Conservation (phyloP, 1,140 invertebrate species). For the Yoshiicerus persimilis region DNA sequence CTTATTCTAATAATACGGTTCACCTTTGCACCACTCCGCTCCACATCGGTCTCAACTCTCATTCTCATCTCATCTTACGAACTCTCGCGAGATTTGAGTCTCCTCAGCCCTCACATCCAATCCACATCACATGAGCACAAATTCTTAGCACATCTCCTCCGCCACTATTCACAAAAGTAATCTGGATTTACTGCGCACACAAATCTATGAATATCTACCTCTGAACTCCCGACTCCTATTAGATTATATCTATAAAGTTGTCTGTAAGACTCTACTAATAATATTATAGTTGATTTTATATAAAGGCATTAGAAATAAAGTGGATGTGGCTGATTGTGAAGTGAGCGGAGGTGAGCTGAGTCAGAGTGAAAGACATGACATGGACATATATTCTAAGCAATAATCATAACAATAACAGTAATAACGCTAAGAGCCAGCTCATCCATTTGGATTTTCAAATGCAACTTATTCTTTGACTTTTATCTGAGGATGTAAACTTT, state of each 20-base stretch:
- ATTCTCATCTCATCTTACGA: constrained; percentile 24
- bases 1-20: neutral
- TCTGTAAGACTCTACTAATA: neutral
- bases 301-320: too few relatives aligned
- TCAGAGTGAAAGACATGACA: neutral
- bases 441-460: constrained; percentile 12
- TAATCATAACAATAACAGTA: constrained; percentile 21
- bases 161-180: constrained; percentile 1
- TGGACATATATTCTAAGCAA: neutral
- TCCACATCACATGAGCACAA: neutral
- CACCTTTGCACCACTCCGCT: neutral
- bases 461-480: neutral
- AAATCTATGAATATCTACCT: neutral
- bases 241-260: neutral
- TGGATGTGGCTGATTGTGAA: neutral
- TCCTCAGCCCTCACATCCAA: neutral
- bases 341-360: neutral
- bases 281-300: neutral
- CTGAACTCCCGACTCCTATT: neutral
- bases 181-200: neutral
- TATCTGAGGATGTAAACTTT: neutral
- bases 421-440: neutral
- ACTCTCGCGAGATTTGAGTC: neutral
- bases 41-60: neutral
- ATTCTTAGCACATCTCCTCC: constrained; percentile 5